Evolutionary conservation across 2,888 invertebrate genomes (phyloP), one percentile per base, ranked within the genome.

Genomic region (Spisula solida): DNA sequence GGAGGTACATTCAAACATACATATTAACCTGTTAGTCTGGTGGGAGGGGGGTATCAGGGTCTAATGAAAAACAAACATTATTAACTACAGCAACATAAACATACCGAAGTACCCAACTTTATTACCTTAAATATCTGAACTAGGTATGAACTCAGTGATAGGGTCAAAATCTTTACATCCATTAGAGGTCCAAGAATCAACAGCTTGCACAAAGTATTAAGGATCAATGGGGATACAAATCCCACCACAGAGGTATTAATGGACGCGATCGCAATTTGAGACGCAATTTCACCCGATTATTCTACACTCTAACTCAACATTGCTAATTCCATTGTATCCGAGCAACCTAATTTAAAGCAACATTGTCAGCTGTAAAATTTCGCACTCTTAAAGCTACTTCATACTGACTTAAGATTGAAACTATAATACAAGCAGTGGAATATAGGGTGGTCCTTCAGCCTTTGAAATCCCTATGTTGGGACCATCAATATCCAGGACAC

Each of bases 51-150:
- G 34, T 75, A 75, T n/a, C 25, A 25, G 25, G 8, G 34, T 25
- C 29, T 75, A 56, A 85, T 79, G 78, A 79, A 85, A 85, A 85
- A 85, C 85, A 85, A 85, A 85, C 85, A 79, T 31, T 55, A 79
- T 75, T 85, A 79, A 85, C 79, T 31, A 55, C 55, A 31, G 31
- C 75, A 75, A 16, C 34, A 34, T 34, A 75, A 16, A 16, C 75
- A 75, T 29, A 31, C n/a, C n/a, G n/a, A n/a, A n/a, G n/a, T n/a
- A 41, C 31, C 29, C 18, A 5, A 75, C 25, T 34, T 34, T 75
- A 78, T 78, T 56, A 78, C 41, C 29, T 55, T 56, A 34, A 84
- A 55, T 78, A 78, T 4, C 79, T 85, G 85, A 85, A 85, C 79
- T 78, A 41, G 31, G n/a, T 55, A 29, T 56, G 85, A 85, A 51